Conservation (phyloP, 2,888 invertebrate genomes). For the Andrena marginata region DNA sequence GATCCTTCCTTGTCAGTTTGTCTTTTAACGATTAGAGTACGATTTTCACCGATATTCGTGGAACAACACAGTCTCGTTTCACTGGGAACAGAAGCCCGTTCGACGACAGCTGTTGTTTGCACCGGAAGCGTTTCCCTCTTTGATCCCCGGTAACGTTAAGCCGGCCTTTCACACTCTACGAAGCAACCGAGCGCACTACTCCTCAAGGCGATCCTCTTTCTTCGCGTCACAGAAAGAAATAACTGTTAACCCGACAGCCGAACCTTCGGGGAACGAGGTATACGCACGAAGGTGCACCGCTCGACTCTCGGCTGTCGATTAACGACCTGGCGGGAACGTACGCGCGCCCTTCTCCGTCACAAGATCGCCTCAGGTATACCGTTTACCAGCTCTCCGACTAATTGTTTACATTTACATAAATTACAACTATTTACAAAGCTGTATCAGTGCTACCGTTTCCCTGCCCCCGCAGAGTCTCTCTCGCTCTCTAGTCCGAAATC, state of each 20-base stretch:
- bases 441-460: neutral
- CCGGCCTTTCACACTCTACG: constrained; percentile 59
- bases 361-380: constrained; percentile 34
- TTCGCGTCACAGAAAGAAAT: constrained; percentile 61
- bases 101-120: constrained; percentile 59
- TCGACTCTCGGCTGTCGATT: constrained; percentile 63
- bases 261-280: constrained; percentile 50
- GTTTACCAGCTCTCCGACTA: constrained; percentile 29
- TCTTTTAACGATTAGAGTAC: neutral
- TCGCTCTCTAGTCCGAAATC: neutral
- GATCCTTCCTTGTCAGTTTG: neutral
- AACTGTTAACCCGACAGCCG: constrained; percentile 70
- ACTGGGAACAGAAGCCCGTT: neutral
- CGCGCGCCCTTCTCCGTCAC: constrained; percentile 57
- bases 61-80: constrained; percentile 20
- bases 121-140: constrained; percentile 60
- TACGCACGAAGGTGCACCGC: constrained; percentile 63
- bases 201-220: constrained; percentile 61
- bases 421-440: neutral
- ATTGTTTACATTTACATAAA: constrained; percentile 34
- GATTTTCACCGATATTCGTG: constrained; percentile 8
- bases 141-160: constrained; percentile 42
- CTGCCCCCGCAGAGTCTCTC: neutral
- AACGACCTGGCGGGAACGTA: constrained; percentile 66
- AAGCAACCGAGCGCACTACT: constrained; percentile 32